A percentile compares a stretch with the other conserved stretches of the same genome.
These are phyloP conservation scores for Actias luna DNA, from an alignment of 2,888 invertebrate genomes.

Conservation along the genomic window DNA sequence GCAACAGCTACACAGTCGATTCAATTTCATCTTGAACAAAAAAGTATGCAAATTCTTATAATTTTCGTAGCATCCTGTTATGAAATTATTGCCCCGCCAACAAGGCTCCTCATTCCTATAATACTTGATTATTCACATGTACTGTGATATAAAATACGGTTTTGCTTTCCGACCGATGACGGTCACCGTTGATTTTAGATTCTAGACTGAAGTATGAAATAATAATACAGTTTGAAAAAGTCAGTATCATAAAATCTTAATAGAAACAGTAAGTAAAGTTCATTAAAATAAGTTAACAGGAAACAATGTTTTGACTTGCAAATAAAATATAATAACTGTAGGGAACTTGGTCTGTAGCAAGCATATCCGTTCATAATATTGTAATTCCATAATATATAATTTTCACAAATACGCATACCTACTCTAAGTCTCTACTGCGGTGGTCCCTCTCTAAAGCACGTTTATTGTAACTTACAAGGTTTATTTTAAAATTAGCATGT, in stretches of 20 bases:
- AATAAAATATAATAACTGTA: background rate
- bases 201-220: background rate
- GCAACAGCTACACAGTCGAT: too few species aligned
- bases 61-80: too few species aligned
- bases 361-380: slow-evolving; percentile 29
- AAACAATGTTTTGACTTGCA: slow-evolving; percentile 1
- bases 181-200: background rate
- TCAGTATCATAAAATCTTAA: background rate
- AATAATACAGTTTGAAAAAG: background rate
- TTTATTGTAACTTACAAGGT: slow-evolving; percentile 75
- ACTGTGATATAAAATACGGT: background rate
- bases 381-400: slow-evolving; percentile 29
- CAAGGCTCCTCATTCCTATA: too few species aligned
- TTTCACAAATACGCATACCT: slow-evolving; percentile 37
- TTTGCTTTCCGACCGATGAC: too few species aligned
- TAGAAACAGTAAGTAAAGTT: background rate
- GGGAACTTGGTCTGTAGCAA: slow-evolving; percentile 22
- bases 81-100: too few species aligned
- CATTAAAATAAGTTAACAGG: background rate
- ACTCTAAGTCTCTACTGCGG: slow-evolving; percentile 50
- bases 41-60: too few species aligned
- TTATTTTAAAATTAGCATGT: slow-evolving; percentile 78
- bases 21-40: too few species aligned
- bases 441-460: slow-evolving; percentile 71
- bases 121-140: background rate